A percentile compares a stretch with the other conserved stretches of the same genome.
These are phyloP conservation scores for Apoda limacodes DNA, from an alignment of 2,888 invertebrate species.

Conservation along the genomic window DNA sequence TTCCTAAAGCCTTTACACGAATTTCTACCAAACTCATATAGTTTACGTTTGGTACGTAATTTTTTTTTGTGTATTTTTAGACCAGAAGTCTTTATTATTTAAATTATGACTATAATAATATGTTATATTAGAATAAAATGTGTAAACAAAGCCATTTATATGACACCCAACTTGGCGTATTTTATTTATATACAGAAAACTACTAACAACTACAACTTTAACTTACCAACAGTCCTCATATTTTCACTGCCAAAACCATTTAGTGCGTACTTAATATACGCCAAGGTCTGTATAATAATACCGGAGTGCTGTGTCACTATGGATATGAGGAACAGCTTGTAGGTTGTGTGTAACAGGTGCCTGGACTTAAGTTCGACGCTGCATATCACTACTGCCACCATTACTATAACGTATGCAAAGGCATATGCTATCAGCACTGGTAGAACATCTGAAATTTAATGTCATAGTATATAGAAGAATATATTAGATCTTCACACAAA, in stretches of 20 bases:
- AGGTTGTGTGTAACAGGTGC: conserved; percentile 88
- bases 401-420: conserved; percentile 77
- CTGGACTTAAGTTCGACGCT: conserved; percentile 81
- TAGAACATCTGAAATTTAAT: conserved; percentile 91
- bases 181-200: background rate
- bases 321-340: conserved; percentile 85
- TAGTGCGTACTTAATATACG: conserved; percentile 81
- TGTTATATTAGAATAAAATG: too few relatives aligned
- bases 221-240: conserved; percentile 58
- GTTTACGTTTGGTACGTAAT: too few relatives aligned
- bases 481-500: too few relatives aligned
- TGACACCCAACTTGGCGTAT: background rate
- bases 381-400: conserved; percentile 79
- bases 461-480: too few relatives aligned
- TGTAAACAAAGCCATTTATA: too few relatives aligned
- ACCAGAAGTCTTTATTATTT: too few relatives aligned
- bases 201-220: too few relatives aligned
- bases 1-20: too few relatives aligned
- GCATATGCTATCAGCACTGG: conserved; percentile 83
- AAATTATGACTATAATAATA: too few relatives aligned
- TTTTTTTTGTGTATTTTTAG: too few relatives aligned
- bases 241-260: conserved; percentile 74
- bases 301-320: conserved; percentile 78
- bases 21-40: too few relatives aligned
- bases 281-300: conserved; percentile 75